Evolutionary conservation across 2,797 vertebrate species (phyloP).

Genomic region (Aphelocoma californica): DNA sequence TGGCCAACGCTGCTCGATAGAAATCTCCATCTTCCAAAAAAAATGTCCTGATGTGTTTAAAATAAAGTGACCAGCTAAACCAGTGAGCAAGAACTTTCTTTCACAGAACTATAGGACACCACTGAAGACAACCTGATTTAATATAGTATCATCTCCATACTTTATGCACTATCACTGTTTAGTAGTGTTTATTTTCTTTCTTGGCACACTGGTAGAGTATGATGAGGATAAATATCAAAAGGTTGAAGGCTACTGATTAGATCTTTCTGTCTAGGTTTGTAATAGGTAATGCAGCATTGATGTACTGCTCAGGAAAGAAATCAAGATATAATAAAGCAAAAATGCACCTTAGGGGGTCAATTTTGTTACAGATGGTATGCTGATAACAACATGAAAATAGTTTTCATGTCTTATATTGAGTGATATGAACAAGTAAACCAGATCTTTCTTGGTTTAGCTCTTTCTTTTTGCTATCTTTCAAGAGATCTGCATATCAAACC

Average conservation of each 20-base stretch:
- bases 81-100: conserved; percentile 9
- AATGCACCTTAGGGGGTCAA: background rate
- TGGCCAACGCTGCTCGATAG: conserved; percentile 79
- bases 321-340: background rate
- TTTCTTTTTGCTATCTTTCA: background rate
- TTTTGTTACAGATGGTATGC: background rate
- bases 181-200: background rate
- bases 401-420: background rate
- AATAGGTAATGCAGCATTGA: background rate
- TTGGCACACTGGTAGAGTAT: background rate
- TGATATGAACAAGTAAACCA: background rate
- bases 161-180: background rate
- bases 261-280: background rate
- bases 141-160: background rate
- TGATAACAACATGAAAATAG: background rate
- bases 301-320: background rate
- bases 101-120: background rate
- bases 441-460: background rate
- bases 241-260: background rate
- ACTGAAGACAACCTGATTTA: conserved; percentile 30
- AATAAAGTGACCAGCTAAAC: conserved; percentile 47
- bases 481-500: background rate
- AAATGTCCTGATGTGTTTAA: conserved; percentile 58
- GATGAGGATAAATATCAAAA: background rate
- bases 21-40: conserved; percentile 72